Conservation (phyloP, 1,140 invertebrate genomes). For the Philaenus spumarius region DNA sequence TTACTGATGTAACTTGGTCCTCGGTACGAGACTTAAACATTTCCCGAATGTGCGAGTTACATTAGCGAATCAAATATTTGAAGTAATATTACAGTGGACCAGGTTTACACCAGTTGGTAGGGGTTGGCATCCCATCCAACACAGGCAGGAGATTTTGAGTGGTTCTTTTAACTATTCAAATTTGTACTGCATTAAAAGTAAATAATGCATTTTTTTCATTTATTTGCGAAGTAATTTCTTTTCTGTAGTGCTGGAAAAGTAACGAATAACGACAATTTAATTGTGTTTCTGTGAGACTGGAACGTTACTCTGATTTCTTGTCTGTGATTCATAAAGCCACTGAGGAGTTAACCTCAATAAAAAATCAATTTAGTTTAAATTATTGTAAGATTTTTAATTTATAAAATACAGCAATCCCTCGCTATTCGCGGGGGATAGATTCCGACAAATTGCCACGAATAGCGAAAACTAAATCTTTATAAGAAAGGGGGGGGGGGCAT, state of each 20-base stretch:
- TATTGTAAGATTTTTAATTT: too few relatives aligned
- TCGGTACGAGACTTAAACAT: not conserved
- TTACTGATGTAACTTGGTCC: slow-evolving; percentile 14
- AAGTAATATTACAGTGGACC: not conserved
- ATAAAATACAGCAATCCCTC: too few relatives aligned
- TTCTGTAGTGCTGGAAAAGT: too few relatives aligned
- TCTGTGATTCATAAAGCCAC: not conserved
- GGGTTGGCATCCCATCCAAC: slow-evolving; percentile 55
- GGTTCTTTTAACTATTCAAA: not conserved
- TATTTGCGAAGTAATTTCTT: not conserved
- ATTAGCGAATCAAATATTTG: too few relatives aligned
- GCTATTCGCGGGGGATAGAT: too few relatives aligned
- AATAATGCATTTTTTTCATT: not conserved
- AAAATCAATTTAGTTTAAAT: not conserved
- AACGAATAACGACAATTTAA: too few relatives aligned
- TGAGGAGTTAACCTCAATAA: slow-evolving; percentile 8
- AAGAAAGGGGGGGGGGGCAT: too few relatives aligned
- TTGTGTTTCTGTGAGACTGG: not conserved
- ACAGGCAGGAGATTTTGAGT: slow-evolving; percentile 16
- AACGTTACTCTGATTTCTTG: not conserved
- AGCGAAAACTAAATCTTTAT: too few relatives aligned
- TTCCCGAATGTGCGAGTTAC: too few relatives aligned
- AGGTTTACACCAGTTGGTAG: slow-evolving; percentile 38
- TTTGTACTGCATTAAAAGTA: too few relatives aligned
- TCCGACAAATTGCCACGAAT: too few relatives aligned